phyloP scores from a whole-genome alignment of 2,888 invertebrate species.

The Acronicta alni region DNA sequence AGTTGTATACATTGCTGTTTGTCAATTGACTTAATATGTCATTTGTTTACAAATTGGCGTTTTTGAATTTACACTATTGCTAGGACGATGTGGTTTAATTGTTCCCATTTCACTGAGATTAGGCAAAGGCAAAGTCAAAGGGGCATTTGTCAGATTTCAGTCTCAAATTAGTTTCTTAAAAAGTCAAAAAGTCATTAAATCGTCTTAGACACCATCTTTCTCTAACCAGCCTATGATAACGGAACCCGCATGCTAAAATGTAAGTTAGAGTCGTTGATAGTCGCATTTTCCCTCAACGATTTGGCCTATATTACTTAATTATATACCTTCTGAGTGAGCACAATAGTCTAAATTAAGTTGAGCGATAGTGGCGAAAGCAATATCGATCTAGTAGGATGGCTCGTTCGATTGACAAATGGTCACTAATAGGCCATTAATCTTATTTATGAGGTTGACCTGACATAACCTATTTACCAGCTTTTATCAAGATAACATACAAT shows the following conservation, averaged over 20 bases:
- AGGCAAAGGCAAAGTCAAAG: too few species aligned
- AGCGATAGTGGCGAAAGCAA: constrained; percentile 26
- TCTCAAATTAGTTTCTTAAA: too few species aligned
- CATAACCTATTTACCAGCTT: constrained; percentile 22
- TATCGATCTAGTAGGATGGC: constrained; percentile 32
- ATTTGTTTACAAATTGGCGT: too few species aligned
- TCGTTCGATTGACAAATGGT: constrained; percentile 54
- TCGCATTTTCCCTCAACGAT: constrained; percentile 1
- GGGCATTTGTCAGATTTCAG: too few species aligned
- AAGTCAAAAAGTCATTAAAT: too few species aligned
- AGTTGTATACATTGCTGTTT: too few species aligned
- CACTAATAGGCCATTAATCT: constrained; percentile 57
- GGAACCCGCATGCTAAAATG: neutral
- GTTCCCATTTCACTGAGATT: too few species aligned
- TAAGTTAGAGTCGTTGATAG: neutral
- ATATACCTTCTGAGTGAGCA: constrained; percentile 7
- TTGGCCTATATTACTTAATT: constrained; percentile 37
- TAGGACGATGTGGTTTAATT: too few species aligned
- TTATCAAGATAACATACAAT: constrained; percentile 22
- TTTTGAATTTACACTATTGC: too few species aligned
- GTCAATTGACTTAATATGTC: too few species aligned
- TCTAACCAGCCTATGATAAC: too few species aligned
- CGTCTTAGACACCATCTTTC: too few species aligned
- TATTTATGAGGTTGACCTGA: constrained; percentile 61
- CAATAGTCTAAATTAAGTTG: constrained; percentile 30